A percentile compares a stretch with the other conserved stretches of the same genome.
Evolutionary conservation across 2,888 invertebrate genomes (phyloP).

Genomic region (Oligia strigilis): DNA sequence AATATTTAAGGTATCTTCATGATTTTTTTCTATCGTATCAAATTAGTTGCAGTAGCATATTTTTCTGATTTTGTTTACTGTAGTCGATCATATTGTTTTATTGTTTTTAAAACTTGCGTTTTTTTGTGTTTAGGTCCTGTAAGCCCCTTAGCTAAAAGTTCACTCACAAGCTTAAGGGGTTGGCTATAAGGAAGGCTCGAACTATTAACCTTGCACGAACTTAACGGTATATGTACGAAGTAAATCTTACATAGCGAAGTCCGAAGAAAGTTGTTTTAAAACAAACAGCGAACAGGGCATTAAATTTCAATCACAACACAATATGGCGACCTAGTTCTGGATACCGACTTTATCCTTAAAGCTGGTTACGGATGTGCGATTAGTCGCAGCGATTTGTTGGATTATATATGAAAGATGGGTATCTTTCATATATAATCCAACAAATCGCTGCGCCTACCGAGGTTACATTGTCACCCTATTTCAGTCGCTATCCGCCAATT

Average conservation of each 20-base stretch:
- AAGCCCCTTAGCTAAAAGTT: slow-evolving; percentile 24
- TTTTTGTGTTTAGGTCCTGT: too few relatives aligned
- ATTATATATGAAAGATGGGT: not conserved
- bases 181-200: slow-evolving; percentile 12
- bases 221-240: slow-evolving; percentile 37
- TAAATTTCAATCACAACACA: slow-evolving; percentile 82
- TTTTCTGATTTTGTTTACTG: too few relatives aligned
- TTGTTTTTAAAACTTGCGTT: too few relatives aligned
- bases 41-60: too few relatives aligned
- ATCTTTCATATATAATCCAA: too few relatives aligned
- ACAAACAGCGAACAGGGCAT: slow-evolving; percentile 76
- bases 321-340: slow-evolving; percentile 75
- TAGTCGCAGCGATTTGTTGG: slow-evolving; percentile 38
- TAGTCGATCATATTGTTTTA: too few relatives aligned
- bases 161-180: slow-evolving; percentile 18
- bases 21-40: too few relatives aligned
- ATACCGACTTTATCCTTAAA: slow-evolving; percentile 68
- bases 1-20: too few relatives aligned
- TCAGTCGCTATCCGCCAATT: too few relatives aligned
- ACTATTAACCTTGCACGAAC: slow-evolving; percentile 56
- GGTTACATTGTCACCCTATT: too few relatives aligned
- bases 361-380: slow-evolving; percentile 53
- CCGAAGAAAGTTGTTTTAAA: slow-evolving; percentile 72
- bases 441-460: too few relatives aligned
- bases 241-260: slow-evolving; percentile 58